Percentiles rank a stretch among this genome's conserved stretches.
Evolutionary conservation across 1,140 invertebrate genomes (phyloP).

Genomic region (Alviniconcha marisindica): DNA sequence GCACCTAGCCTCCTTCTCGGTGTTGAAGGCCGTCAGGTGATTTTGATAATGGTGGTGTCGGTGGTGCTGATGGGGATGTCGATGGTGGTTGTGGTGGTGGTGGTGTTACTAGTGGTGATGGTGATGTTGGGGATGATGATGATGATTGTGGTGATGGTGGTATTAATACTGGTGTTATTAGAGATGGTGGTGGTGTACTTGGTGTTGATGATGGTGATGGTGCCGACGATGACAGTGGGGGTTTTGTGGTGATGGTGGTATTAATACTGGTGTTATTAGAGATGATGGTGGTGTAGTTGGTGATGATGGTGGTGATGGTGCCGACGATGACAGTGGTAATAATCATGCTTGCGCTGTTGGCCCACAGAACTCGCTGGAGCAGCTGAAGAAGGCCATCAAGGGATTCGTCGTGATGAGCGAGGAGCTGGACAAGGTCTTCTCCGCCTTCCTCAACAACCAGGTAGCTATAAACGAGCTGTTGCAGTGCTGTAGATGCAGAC

Average conservation of each 20-base stretch:
- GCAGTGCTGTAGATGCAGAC: too few species aligned
- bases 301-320: not conserved
- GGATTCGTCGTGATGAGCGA: constrained; percentile 94
- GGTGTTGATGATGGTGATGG: not conserved
- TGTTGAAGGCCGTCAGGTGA: not conserved
- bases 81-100: not conserved
- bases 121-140: not conserved
- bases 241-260: not conserved
- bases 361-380: constrained; percentile 83
- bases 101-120: not conserved
- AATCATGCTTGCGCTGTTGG: not conserved
- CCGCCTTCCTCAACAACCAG: constrained; percentile 85
- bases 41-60: not conserved
- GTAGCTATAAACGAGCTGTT: too few species aligned
- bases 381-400: constrained; percentile 89
- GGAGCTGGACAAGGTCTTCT: constrained; percentile 87
- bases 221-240: not conserved
- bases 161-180: not conserved
- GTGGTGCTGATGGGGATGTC: not conserved
- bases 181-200: not conserved
- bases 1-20: too few species aligned
- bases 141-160: not conserved
- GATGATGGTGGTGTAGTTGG: not conserved
- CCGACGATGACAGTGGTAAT: not conserved
- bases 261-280: not conserved